These are phyloP conservation scores for Chrysopilus asiliformis DNA, from an alignment of 2,888 invertebrate species.

Conservation along the genomic window DNA sequence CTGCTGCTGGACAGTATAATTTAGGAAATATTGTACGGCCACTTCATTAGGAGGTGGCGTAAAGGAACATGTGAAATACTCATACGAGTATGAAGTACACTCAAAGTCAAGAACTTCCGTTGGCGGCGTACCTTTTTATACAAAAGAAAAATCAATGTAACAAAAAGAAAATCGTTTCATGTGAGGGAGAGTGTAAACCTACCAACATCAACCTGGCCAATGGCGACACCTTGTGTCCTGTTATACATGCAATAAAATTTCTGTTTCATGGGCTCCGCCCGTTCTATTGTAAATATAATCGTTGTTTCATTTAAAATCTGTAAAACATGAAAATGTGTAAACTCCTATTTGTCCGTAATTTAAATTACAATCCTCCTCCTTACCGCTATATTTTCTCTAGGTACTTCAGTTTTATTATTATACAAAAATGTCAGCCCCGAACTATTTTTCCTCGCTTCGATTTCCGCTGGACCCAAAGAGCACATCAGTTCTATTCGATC, in stretches of 20 bases:
- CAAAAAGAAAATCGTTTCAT: not conserved
- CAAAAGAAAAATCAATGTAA: not conserved
- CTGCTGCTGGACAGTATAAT: constrained; percentile 23
- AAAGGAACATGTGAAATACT: constrained; percentile 63
- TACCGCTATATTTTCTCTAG: too few species aligned
- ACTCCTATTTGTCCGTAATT: too few species aligned
- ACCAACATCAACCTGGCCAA: constrained; percentile 10
- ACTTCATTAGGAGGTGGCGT: constrained; percentile 45
- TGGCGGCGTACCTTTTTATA: constrained; percentile 41
- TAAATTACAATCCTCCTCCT: too few species aligned
- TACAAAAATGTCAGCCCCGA: too few species aligned
- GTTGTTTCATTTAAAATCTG: constrained; percentile 12
- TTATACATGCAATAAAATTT: constrained; percentile 10
- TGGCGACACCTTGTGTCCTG: constrained; percentile 7
- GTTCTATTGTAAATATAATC: constrained; percentile 11
- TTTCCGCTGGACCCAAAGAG: too few species aligned
- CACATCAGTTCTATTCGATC: too few species aligned
- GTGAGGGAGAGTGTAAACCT: not conserved
- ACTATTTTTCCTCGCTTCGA: too few species aligned
- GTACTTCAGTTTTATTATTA: too few species aligned
- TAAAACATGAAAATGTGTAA: constrained; percentile 2
- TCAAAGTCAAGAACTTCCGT: constrained; percentile 50
- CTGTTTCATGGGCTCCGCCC: constrained; percentile 10
- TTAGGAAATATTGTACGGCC: constrained; percentile 41
- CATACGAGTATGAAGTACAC: constrained; percentile 61